Evolutionary conservation across 2,113 vertebrate genomes (phyloP).

Genomic region (Coturnix japonica): DNA sequence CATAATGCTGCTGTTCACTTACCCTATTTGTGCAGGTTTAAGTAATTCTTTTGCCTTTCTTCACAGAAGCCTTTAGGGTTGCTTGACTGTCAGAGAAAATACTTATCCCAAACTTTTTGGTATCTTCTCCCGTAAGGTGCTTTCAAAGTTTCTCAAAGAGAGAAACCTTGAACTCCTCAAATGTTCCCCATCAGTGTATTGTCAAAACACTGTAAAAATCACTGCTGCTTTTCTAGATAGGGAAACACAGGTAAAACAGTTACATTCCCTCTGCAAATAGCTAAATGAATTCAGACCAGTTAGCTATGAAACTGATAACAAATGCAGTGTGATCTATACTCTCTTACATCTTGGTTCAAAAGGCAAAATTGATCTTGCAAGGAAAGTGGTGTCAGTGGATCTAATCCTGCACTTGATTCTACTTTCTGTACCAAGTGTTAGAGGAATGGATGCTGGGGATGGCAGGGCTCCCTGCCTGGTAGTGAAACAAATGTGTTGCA

Average conservation of each 20-base stretch:
- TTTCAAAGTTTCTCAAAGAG: not conserved
- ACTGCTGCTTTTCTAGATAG: not conserved
- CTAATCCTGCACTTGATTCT: not conserved
- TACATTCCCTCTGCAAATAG: not conserved
- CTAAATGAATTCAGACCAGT: not conserved
- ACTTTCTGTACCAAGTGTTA: not conserved
- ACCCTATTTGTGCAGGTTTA: not conserved
- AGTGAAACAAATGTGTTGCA: not conserved
- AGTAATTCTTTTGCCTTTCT: not conserved
- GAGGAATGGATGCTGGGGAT: not conserved
- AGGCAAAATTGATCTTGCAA: not conserved
- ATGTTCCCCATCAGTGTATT: not conserved
- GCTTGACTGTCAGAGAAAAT: not conserved
- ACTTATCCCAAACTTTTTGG: not conserved
- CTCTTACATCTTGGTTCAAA: not conserved
- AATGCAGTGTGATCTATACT: accelerated
- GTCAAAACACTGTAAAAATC: not conserved
- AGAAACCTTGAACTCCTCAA: not conserved
- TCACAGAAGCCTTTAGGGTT: not conserved
- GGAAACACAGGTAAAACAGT: not conserved
- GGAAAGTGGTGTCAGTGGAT: not conserved
- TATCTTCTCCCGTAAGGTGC: not conserved
- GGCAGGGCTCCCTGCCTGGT: not conserved
- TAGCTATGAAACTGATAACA: not conserved
- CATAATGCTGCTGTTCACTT: not conserved